Percentiles rank a stretch among this genome's conserved stretches.
phyloP scores from a whole-genome alignment of 2,113 vertebrate species.

The Mugil cephalus region DNA sequence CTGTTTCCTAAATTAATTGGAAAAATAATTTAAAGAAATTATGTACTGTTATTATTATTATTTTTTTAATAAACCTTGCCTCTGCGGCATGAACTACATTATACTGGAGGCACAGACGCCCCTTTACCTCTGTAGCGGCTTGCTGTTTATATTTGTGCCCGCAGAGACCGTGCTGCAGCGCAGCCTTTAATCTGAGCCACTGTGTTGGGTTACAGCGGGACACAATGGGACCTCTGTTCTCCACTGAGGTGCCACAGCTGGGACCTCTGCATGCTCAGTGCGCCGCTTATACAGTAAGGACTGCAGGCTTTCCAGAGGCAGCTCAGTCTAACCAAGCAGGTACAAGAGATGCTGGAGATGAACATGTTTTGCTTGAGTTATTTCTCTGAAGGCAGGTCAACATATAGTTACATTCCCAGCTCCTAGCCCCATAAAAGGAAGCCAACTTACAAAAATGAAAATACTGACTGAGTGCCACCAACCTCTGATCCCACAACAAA shows the following conservation, averaged over 20 bases:
- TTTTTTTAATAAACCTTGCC: neutral
- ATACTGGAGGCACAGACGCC: constrained; percentile 34
- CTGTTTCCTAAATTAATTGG: neutral
- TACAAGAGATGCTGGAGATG: constrained; percentile 6
- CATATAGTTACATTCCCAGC: no score
- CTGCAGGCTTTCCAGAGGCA: constrained; percentile 29
- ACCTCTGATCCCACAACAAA: no score
- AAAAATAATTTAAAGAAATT: neutral
- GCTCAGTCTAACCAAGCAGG: constrained; percentile 1
- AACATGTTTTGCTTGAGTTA: neutral
- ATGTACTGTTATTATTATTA: neutral
- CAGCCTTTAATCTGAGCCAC: constrained; percentile 71
- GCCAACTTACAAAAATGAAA: no score
- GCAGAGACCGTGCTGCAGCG: constrained; percentile 32
- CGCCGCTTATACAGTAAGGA: constrained; percentile 40
- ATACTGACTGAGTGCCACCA: no score
- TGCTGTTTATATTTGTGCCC: constrained; percentile 62
- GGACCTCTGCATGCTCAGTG: constrained; percentile 72
- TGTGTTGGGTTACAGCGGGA: constrained; percentile 70
- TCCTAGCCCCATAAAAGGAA: no score
- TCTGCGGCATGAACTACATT: constrained; percentile 32
- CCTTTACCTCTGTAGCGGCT: constrained; percentile 40
- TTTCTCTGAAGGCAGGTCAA: neutral
- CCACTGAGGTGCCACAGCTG: constrained; percentile 65
- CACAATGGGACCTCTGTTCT: constrained; percentile 78